phyloP scores from a whole-genome alignment of 1,140 invertebrate genomes.

The Coelopa frigida region DNA sequence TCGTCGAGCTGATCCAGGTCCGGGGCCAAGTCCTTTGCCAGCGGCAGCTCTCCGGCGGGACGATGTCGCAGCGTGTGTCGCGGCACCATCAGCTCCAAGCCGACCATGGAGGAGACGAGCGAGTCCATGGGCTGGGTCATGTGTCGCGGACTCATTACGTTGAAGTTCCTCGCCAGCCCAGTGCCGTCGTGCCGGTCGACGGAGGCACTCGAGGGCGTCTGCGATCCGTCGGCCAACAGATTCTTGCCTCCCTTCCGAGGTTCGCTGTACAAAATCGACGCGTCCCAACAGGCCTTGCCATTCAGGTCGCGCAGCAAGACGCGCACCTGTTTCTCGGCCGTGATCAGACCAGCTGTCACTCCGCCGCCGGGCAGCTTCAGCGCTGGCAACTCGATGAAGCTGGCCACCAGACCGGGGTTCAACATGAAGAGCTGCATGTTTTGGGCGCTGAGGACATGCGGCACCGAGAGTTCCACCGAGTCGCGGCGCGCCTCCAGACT shows the following conservation, averaged over 20 bases:
- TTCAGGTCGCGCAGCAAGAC: constrained; percentile 86
- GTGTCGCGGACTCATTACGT: constrained; percentile 5
- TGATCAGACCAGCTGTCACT: constrained; percentile 64
- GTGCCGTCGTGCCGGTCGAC: neutral
- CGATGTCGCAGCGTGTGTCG: constrained; percentile 63
- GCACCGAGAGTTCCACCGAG: constrained; percentile 33
- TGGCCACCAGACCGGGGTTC: constrained; percentile 76
- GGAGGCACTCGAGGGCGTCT: too few species aligned
- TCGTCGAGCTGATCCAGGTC: constrained; percentile 91
- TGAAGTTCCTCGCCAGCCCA: neutral
- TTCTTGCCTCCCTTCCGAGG: constrained; percentile 44
- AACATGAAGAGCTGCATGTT: constrained; percentile 86
- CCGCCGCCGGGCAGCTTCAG: constrained; percentile 75
- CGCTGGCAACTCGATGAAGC: constrained; percentile 86
- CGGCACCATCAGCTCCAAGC: constrained; percentile 38
- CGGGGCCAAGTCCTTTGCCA: constrained; percentile 72
- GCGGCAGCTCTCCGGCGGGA: constrained; percentile 67
- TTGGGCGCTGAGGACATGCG: constrained; percentile 60
- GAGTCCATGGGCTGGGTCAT: constrained; percentile 32
- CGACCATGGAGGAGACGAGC: constrained; percentile 26
- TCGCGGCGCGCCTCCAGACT: constrained; percentile 24
- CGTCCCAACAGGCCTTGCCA: constrained; percentile 96
- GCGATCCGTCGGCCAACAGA: neutral
- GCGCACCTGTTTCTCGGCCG: constrained; percentile 66
- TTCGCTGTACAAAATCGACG: constrained; percentile 77